These are phyloP conservation scores for Sinohyriopsis cumingii DNA, from an alignment of 2,888 invertebrate genomes.

Conservation along the genomic window DNA sequence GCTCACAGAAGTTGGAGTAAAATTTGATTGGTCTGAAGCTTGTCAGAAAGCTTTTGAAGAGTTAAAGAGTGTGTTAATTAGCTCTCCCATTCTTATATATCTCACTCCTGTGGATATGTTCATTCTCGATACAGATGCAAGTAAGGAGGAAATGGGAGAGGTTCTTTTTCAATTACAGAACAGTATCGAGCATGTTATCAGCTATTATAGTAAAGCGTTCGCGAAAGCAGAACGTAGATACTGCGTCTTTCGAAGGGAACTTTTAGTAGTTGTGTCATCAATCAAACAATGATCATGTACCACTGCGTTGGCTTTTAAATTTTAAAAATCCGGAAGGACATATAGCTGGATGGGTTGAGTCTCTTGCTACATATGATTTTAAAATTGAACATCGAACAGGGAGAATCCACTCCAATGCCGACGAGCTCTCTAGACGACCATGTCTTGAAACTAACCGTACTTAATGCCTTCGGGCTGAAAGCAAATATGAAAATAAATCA, in stretches of 20 bases:
- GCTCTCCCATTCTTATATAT: too few relatives aligned
- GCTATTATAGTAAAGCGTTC: conserved; percentile 2
- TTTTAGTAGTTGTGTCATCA: conserved; percentile 20
- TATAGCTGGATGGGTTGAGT: conserved; percentile 20
- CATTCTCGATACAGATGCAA: conserved; percentile 15
- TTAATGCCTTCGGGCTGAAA: conserved; percentile 16
- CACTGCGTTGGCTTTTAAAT: conserved; percentile 20
- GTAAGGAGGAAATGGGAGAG: conserved; percentile 3
- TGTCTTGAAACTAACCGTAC: conserved; percentile 11
- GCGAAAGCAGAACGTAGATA: conserved; percentile 16
- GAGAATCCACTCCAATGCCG: conserved; percentile 18
- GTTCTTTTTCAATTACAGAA: too few relatives aligned
- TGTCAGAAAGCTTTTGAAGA: conserved; percentile 17
- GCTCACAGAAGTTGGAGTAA: conserved; percentile 14
- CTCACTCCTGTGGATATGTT: too few relatives aligned
- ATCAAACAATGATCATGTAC: conserved; percentile 30
- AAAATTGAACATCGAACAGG: conserved; percentile 17
- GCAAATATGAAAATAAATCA: too few relatives aligned
- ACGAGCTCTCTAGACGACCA: conserved; percentile 21
- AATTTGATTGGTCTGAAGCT: conserved; percentile 29
- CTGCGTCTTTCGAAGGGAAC: conserved; percentile 20
- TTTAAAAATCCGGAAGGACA: conserved; percentile 28
- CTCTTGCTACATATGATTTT: not conserved
- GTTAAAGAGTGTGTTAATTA: too few relatives aligned
- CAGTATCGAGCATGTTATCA: conserved; percentile 18